Conservation (phyloP, 2,113 vertebrate genomes). For the Zapus hudsonius region DNA sequence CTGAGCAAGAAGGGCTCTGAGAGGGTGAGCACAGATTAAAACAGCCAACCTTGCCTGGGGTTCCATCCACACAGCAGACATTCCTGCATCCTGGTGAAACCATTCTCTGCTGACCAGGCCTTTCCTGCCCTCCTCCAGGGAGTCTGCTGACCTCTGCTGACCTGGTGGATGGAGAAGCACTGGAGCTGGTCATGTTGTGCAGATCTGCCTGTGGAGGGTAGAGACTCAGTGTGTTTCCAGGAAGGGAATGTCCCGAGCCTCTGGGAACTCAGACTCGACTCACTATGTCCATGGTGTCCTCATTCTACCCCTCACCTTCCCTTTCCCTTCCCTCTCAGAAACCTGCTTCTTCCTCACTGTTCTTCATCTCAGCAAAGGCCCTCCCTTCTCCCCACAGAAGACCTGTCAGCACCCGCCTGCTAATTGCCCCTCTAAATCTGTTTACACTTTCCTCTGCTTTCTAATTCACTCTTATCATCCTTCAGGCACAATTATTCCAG, state of each 20-base stretch:
- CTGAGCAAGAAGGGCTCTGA: not conserved
- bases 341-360: not conserved
- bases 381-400: not conserved
- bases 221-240: not conserved
- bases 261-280: not conserved
- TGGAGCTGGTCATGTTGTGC: not conserved
- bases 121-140: not conserved
- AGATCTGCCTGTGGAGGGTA: not conserved
- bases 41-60: not conserved
- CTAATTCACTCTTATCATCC: not conserved
- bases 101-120: not conserved
- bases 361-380: not conserved
- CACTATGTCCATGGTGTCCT: not conserved
- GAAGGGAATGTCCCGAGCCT: conserved; percentile 3
- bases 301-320: too few species aligned
- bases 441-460: not conserved
- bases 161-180: not conserved
- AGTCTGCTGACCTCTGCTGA: not conserved
- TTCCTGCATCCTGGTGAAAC: not conserved
- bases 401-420: rapidly evolving
- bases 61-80: not conserved
- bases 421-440: not conserved
- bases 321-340: not conserved
- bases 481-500: not conserved
- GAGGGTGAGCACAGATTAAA: not conserved